Conservation (phyloP, 2,797 vertebrate genomes). For the Eurystomus glaucurus region DNA sequence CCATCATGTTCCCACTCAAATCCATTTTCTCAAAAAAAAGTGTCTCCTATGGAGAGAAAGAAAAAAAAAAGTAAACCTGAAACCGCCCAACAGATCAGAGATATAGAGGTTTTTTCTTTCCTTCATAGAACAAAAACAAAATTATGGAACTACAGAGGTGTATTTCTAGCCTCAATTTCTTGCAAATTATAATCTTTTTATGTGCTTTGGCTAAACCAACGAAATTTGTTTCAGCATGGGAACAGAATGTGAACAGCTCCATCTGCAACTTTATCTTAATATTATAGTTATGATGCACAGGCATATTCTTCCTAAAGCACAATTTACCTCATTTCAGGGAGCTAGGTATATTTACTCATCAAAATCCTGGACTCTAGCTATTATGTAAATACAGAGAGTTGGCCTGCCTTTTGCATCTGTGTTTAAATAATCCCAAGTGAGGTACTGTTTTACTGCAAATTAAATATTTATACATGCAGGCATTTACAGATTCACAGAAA, state of each 20-base stretch:
- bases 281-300: background rate
- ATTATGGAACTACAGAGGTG: background rate
- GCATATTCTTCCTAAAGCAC: background rate
- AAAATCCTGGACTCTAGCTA: background rate
- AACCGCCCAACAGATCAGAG: accelerated
- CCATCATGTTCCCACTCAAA: background rate
- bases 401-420: background rate
- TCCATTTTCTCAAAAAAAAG: background rate
- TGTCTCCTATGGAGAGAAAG: background rate
- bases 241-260: background rate
- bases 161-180: background rate
- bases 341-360: background rate
- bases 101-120: background rate
- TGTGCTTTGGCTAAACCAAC: background rate
- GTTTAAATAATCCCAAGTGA: constrained; percentile 14
- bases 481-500: constrained; percentile 11
- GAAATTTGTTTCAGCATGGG: background rate
- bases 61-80: background rate
- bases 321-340: background rate
- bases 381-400: background rate
- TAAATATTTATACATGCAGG: constrained; percentile 15
- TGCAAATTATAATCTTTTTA: background rate
- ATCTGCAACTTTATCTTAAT: background rate
- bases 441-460: constrained; percentile 27
- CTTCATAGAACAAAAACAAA: background rate